Base-by-base conservation (phyloP, 2,888 invertebrate species). In the Xanthostigma xanthostigma region DNA sequence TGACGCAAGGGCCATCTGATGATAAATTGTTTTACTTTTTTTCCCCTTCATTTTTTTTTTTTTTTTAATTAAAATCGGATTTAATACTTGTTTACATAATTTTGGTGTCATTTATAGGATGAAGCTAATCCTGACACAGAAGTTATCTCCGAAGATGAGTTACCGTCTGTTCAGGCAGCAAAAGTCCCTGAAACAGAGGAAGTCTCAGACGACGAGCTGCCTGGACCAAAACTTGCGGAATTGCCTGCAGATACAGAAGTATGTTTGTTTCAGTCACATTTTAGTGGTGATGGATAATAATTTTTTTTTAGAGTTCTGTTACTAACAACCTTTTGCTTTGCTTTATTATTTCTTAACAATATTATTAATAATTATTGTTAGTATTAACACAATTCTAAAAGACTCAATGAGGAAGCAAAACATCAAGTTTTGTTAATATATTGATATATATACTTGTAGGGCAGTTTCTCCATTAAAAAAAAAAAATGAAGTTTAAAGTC, bases 101-200 rank as follows among this genome's bases (percentile, higher is more conserved):
- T 38, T 34, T 40, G 36, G 27, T 27, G 27, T 27, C 27, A 27
- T 27, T 45, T 46, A 51, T 49, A 57, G 14, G 64, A 62, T 53
- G 74, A 72, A 62, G 72, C 66, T 38, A 84, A 84, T 56, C 82
- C 84, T 44, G 87, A 88, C 62, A 85, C 87, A 1, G 89, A 89
- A 69, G 83, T 84, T 49, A 85, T 89, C 40, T 88, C 87, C 0
- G 88, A 88, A 64, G 88, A 89, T 65, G 88, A 88, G 64, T 61
- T 87, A 34, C 86, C 86, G 1, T 72, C 71, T 35, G 79, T 84
- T 1, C 75, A 78, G 58, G 79, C 83, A 54, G 83, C 81, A 8
- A 84, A 84, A 68, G 79, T 86, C 39, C 83, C 84, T 52, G 87
- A 88, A 71, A 85, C 87, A 2, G 88, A 88, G 64, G 86, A 84